Evolutionary conservation across 2,888 invertebrate species (phyloP).

Genomic region (Agrochola lota): DNA sequence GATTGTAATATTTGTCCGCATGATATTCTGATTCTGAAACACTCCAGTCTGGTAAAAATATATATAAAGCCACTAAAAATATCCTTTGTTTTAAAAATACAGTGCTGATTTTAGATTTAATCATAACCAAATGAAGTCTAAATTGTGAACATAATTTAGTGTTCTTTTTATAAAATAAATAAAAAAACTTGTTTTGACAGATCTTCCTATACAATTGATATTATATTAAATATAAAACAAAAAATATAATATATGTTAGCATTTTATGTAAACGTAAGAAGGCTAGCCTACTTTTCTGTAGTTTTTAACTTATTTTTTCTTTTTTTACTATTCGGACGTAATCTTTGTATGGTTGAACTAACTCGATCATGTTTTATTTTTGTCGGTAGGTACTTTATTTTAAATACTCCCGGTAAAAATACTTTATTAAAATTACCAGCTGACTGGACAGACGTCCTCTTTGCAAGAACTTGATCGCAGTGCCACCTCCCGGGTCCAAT

Average conservation of each 20-base stretch:
- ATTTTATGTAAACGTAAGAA: slow-evolving; percentile 73
- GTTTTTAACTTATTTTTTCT: slow-evolving; percentile 64
- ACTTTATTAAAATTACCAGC: background rate
- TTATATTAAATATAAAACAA: slow-evolving; percentile 67
- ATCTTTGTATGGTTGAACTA: slow-evolving; percentile 53
- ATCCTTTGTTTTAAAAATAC: background rate
- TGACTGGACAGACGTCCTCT: background rate
- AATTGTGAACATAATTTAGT: background rate
- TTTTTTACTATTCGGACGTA: slow-evolving; percentile 66
- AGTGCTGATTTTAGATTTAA: background rate
- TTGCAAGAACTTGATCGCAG: background rate
- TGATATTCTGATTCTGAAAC: background rate
- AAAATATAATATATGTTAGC: slow-evolving; percentile 77
- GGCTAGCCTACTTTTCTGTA: slow-evolving; percentile 72
- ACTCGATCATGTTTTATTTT: slow-evolving; percentile 39
- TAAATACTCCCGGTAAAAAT: background rate
- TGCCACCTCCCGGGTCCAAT: background rate
- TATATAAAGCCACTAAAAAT: background rate
- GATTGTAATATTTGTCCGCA: background rate
- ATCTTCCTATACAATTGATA: slow-evolving; percentile 63
- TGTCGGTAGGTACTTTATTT: slow-evolving; percentile 2
- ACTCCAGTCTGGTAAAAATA: background rate
- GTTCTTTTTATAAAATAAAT: background rate
- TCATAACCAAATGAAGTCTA: background rate
- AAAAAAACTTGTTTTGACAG: slow-evolving; percentile 32